Percentiles rank a stretch among this genome's conserved stretches.
Evolutionary conservation across 2,797 vertebrate genomes (phyloP).

Genomic region (Cygnus olor): DNA sequence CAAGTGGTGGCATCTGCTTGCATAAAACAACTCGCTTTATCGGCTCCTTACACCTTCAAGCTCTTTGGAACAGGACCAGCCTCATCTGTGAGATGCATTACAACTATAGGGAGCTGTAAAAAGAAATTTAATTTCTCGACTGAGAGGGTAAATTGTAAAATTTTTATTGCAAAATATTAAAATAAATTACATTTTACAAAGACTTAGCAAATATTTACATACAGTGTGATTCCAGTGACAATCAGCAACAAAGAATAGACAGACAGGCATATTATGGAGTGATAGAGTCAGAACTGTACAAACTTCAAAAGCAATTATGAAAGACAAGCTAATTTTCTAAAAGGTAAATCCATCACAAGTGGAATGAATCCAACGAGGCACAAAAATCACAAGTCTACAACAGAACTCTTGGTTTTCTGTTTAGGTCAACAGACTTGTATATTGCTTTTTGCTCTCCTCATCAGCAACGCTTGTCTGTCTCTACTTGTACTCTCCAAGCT

Average conservation of each 20-base stretch:
- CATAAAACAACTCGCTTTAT: not conserved
- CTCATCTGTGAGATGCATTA: not conserved
- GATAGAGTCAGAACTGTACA: conserved; percentile 44
- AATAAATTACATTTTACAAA: conserved; percentile 84
- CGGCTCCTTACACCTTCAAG: not conserved
- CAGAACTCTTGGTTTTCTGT: not conserved
- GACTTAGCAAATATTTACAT: conserved; percentile 74
- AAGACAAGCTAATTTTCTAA: not conserved
- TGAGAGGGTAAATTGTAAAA: conserved; percentile 15
- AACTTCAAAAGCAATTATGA: conserved; percentile 40
- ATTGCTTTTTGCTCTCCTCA: conserved; percentile 59
- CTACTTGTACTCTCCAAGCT: conserved; percentile 27
- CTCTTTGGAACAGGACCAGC: not conserved
- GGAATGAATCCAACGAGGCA: conserved; percentile 25
- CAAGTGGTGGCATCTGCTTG: not conserved
- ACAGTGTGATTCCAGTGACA: conserved; percentile 77
- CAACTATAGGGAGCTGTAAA: not conserved
- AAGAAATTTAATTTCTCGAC: not conserved
- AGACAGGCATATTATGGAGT: conserved; percentile 51
- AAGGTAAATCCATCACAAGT: conserved; percentile 47
- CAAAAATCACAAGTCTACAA: conserved; percentile 30
- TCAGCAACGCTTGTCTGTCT: not conserved
- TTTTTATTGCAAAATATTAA: conserved; percentile 85
- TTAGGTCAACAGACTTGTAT: conserved; percentile 25
- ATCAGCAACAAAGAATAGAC: conserved; percentile 62